A percentile compares a stretch with the other conserved stretches of the same genome.
Conservation (phyloP, 1,140 invertebrate genomes). For the Procambarus clarkii region DNA sequence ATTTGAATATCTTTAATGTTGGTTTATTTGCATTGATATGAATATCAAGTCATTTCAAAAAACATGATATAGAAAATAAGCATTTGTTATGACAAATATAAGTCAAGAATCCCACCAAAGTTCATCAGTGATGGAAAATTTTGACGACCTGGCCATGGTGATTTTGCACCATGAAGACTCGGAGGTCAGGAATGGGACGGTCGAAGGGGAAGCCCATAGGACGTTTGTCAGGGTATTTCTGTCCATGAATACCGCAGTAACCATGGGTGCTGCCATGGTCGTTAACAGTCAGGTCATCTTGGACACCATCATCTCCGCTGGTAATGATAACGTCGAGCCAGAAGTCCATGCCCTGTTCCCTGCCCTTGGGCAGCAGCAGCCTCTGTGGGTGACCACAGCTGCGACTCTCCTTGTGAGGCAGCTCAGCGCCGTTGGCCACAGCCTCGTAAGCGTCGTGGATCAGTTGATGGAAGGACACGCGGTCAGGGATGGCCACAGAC, state of each 20-base stretch:
- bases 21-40: too few species aligned
- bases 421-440: slow-evolving; percentile 3
- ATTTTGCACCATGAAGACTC: background rate
- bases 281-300: background rate
- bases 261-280: slow-evolving; percentile 20
- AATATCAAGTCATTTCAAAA: too few species aligned
- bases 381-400: slow-evolving; percentile 33
- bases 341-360: slow-evolving; percentile 1
- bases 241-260: slow-evolving; percentile 25
- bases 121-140: background rate
- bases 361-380: slow-evolving; percentile 40
- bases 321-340: slow-evolving; percentile 15
- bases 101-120: too few species aligned
- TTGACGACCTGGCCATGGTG: background rate
- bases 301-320: background rate
- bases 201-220: slow-evolving; percentile 38
- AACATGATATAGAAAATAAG: too few species aligned
- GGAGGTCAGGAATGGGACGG: background rate
- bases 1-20: too few species aligned
- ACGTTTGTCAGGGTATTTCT: slow-evolving; percentile 37
- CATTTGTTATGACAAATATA: too few species aligned
- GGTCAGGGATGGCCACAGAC: slow-evolving; percentile 26
- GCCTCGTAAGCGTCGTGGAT: background rate
- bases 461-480: background rate
- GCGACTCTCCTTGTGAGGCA: background rate